A percentile compares a stretch with the other conserved stretches of the same genome.
phyloP scores from a whole-genome alignment of 23 tunicate genomes.

The Botrylloides violaceus region DNA sequence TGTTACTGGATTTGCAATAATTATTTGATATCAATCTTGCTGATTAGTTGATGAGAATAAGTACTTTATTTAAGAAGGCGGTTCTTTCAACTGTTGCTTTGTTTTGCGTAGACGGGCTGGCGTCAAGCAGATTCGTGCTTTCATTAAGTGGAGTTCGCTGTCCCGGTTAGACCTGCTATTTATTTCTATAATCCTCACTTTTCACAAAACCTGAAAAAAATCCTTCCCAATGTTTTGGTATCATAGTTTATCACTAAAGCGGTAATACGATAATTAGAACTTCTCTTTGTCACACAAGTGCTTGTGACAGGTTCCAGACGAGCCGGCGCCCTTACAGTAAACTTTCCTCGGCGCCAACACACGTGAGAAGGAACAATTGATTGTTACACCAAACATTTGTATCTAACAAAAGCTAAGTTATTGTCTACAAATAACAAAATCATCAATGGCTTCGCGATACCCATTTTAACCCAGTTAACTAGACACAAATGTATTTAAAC shows the following conservation, averaged over 20 bases:
- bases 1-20: background rate
- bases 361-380: conserved; percentile 14
- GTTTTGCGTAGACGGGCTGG: background rate
- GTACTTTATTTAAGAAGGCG: background rate
- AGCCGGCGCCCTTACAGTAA: conserved; percentile 16
- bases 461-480: no score
- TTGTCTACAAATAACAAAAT: no score
- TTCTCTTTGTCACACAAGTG: background rate
- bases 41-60: background rate
- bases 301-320: conserved; percentile 17
- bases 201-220: background rate
- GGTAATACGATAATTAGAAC: conserved; percentile 17
- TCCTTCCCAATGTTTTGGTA: conserved; percentile 11
- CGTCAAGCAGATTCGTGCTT: background rate
- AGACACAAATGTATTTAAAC: no score
- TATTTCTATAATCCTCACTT: conserved; percentile 6
- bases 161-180: background rate
- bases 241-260: background rate
- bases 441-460: no score
- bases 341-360: conserved; percentile 14
- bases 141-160: background rate
- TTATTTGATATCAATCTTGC: background rate
- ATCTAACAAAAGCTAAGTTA: background rate
- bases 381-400: conserved; percentile 18
- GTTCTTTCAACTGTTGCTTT: background rate